Evolutionary conservation across 2,113 vertebrate genomes (phyloP), one percentile per base, ranked within the genome.

Genomic region (Tenrec ecaudatus): DNA sequence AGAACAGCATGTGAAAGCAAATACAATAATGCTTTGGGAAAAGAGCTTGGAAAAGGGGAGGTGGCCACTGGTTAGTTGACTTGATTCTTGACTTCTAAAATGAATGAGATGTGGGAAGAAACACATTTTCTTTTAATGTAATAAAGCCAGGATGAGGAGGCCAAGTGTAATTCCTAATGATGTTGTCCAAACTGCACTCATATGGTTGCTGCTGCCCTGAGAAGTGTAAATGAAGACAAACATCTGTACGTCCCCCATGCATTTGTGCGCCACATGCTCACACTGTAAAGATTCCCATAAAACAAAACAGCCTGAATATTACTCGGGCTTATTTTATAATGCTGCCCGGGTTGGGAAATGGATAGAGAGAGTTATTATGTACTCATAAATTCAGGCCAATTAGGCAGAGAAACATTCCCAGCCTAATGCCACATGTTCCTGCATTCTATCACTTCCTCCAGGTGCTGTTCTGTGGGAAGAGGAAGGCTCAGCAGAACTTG

Each of bases 331-430:
- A 82, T 92, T 95, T 96, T 94, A 95, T 94, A 87, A 92, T 0
- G 90, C 82, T 86, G 88, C 66, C 89, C 58, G 79, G 91, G 76
- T 94, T 92, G 86, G 78, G 86, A 92, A 94, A 77, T 68, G 38
- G 82, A 93, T 81, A 64, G 47, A 95, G 77, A 79, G 58, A 77
- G 89, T 73, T 94, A 89, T 96, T 85, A 91, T 36, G 62, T 0
- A 1, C 76, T 96, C 86, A 2, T 96, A 97, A 97, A 98, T 97
- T 92, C 96, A 80, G 66, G 58, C 93, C 96, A 97, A 95, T 96
- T 90, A 92, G 90, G 79, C 93, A 57, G 53, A 91, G 89, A 88
- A 93, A 62, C 36, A 81, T 93, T 90, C 81, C 27, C 76, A 88
- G 57, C 73, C 31, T 31, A 17, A 47, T 25, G 53, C 78, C 71